Base-by-base conservation (phyloP, 2,797 vertebrate species). In the Betta splendens region DNA sequence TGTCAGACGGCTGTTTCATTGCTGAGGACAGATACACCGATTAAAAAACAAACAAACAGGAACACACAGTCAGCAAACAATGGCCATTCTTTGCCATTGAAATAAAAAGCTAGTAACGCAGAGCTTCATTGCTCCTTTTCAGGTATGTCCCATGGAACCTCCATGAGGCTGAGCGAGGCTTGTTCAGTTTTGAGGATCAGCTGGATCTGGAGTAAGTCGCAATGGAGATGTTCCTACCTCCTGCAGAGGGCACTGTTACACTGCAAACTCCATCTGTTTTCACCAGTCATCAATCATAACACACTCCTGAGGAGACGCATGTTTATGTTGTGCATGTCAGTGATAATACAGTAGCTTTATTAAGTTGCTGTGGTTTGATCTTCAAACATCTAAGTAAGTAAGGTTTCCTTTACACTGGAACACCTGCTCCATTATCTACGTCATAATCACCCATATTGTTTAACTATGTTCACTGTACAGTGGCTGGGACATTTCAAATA, bases 101-200 rank as follows among this genome's bases (percentile, higher is more conserved):
- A 25, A 26, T 8, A n/a, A 0, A 22, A 7, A 51, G 29, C 15
- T 45, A 2, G 5, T 9, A 38, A n/a, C 20, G 31, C 7, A 11
- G 4, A 1, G 1, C 3, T 36, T 7, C n/a, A 3, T 45, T 31
- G 28, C 2, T 1, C 20, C 44, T 52, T 61, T 79, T n/a, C 80
- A 98, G 96, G 47, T 98, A 98, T 0, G 91, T 98, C 17, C 93
- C 96, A 0, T 98, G 96, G 96, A 97, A 96, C 82, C 90, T 96
- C 26, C 96, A 98, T 1, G 95, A 98, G 25, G 91, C 90, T 4
- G 83, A 92, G 57, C 90, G 89, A 80, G 95, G 94, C 22, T 81
- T 87, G 42, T 96, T 94, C 76, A 87, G 92, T 85, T 98, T 98
- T 89, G 90, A 90, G 7, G 85, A 79, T 18, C 86, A 95, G 53